Percentiles rank a stretch among this genome's conserved stretches.
These are phyloP conservation scores for Ophion slaviceki DNA, from an alignment of 2,888 invertebrate species.

Conservation along the genomic window DNA sequence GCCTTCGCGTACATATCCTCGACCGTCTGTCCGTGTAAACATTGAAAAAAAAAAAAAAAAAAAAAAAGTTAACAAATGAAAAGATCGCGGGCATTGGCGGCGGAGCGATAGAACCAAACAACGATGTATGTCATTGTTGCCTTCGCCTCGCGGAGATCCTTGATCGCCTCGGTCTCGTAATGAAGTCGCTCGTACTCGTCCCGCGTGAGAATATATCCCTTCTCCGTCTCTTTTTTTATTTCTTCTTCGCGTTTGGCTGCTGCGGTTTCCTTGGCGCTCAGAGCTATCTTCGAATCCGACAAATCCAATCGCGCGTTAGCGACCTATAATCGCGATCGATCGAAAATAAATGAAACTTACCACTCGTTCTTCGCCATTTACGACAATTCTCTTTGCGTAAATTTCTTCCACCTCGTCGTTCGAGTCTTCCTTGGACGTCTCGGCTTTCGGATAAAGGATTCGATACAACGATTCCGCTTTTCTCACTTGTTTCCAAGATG, in stretches of 20 bases:
- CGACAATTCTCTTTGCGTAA: conserved; percentile 70
- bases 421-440: conserved; percentile 55
- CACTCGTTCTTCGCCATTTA: conserved; percentile 69
- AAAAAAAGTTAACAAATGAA: conserved; percentile 3
- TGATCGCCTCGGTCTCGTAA: conserved; percentile 87
- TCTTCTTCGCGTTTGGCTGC: conserved; percentile 80
- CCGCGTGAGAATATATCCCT: conserved; percentile 86
- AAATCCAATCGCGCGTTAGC: neutral
- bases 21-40: conserved; percentile 85
- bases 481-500: conserved; percentile 68
- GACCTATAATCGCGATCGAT: neutral
- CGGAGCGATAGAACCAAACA: too few species aligned
- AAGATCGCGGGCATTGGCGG: neutral
- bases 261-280: conserved; percentile 70
- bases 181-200: conserved; percentile 86
- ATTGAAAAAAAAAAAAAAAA: neutral
- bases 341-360: conserved; percentile 54
- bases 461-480: conserved; percentile 72
- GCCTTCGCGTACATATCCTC: conserved; percentile 88
- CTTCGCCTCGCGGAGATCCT: conserved; percentile 85
- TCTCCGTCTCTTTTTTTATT: conserved; percentile 83
- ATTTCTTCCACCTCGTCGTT: conserved; percentile 72
- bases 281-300: conserved; percentile 64
- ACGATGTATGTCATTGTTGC: conserved; percentile 81
- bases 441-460: conserved; percentile 72